Conservation (phyloP, 2,888 invertebrate genomes). For the Melieria omissa region DNA sequence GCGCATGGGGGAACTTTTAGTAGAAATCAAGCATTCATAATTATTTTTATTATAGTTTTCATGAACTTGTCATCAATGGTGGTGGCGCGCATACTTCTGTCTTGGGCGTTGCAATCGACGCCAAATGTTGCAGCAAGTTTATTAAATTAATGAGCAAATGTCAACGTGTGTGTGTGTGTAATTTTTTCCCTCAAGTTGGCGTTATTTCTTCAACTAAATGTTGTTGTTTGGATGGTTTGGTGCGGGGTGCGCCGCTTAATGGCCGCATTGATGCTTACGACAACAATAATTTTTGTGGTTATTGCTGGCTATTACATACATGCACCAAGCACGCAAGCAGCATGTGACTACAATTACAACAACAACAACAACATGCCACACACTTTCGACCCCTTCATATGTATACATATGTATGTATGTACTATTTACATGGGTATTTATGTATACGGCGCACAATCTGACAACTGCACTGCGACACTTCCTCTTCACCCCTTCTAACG, state of each 20-base stretch:
- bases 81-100: no score
- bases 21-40: no score
- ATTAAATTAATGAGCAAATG: neutral
- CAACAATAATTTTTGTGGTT: slow-evolving; percentile 39
- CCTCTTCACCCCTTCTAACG: neutral
- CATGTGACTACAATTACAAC: neutral
- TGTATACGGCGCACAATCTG: neutral
- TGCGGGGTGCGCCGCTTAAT: slow-evolving; percentile 39
- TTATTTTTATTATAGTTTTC: no score
- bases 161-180: neutral
- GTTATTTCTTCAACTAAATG: no score
- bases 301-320: slow-evolving; percentile 30
- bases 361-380: neutral
- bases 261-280: slow-evolving; percentile 33
- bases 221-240: slow-evolving; percentile 1
- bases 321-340: slow-evolving; percentile 43
- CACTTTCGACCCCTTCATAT: neutral
- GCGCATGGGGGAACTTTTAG: no score
- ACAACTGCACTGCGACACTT: slow-evolving; percentile 9
- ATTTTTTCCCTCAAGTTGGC: no score
- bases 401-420: neutral
- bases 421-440: neutral
- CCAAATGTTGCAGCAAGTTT: no score
- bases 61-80: no score
- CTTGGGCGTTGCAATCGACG: no score